Evolutionary conservation across 2,797 vertebrate genomes (phyloP).

Genomic region (Acanthurus leucopareius): DNA sequence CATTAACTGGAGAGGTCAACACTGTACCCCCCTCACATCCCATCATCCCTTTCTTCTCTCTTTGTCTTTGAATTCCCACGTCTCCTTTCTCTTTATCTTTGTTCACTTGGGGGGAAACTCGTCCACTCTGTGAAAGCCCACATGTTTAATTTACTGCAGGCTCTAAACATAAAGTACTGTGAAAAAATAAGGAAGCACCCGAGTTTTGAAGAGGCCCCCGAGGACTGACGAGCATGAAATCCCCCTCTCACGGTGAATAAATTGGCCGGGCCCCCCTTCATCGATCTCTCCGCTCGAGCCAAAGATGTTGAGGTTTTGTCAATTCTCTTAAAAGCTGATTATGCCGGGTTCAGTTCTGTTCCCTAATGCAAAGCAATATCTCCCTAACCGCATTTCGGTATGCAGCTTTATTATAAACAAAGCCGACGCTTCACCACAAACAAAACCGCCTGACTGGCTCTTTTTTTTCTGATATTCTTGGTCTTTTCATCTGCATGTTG

Average conservation of each 20-base stretch:
- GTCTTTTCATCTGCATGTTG: conserved; percentile 3
- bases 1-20: conserved; percentile 74
- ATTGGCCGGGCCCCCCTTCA: conserved; percentile 23
- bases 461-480: neutral
- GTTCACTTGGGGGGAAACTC: conserved; percentile 9
- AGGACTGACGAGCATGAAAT: conserved; percentile 38
- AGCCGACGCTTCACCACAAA: conserved; percentile 13
- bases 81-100: conserved; percentile 19
- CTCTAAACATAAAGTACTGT: conserved; percentile 28
- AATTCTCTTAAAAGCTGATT: conserved; percentile 57
- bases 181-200: conserved; percentile 19
- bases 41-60: conserved; percentile 16
- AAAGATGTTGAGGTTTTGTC: conserved; percentile 47
- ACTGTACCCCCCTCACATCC: conserved; percentile 13
- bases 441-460: neutral
- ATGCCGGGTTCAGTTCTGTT: conserved; percentile 15
- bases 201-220: conserved; percentile 30
- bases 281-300: conserved; percentile 40
- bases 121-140: conserved; percentile 12
- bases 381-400: conserved; percentile 16
- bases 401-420: conserved; percentile 32
- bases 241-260: conserved; percentile 27
- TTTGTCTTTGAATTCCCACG: neutral
- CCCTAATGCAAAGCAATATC: conserved; percentile 31
- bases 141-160: conserved; percentile 44